Evolutionary conservation across 2,888 invertebrate genomes (phyloP).

Genomic region (Carpatolechia fugitivella): DNA sequence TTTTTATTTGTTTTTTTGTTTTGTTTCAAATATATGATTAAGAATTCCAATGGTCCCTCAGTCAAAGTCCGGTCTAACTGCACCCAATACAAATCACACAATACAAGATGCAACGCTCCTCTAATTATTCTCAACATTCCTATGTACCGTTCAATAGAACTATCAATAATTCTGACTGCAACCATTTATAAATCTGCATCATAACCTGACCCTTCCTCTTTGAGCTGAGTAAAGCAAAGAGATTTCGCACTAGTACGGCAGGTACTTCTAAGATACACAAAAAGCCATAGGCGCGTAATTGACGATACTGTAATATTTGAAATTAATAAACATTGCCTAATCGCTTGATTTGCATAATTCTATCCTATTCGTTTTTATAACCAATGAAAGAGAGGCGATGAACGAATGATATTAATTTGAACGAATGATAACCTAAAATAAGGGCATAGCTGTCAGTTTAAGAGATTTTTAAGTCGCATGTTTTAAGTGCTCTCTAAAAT

Average conservation of each 20-base stretch:
- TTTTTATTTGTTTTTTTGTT: background rate
- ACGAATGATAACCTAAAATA: too few relatives aligned
- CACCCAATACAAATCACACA: background rate
- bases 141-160: constrained; percentile 13
- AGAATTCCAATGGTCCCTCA: background rate
- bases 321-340: too few relatives aligned
- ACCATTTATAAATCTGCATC: constrained; percentile 33
- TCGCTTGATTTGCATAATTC: too few relatives aligned
- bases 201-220: constrained; percentile 17
- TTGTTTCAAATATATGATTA: background rate
- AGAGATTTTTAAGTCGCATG: too few relatives aligned
- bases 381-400: too few relatives aligned
- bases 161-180: constrained; percentile 34
- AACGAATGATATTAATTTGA: too few relatives aligned
- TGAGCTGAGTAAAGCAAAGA: background rate
- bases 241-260: background rate
- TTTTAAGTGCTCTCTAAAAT: too few relatives aligned
- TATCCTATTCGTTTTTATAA: too few relatives aligned
- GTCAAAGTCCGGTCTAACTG: background rate
- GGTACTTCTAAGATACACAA: background rate
- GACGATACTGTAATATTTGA: too few relatives aligned
- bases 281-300: background rate
- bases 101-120: background rate
- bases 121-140: constrained; percentile 19
- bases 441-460: too few relatives aligned